A percentile compares a stretch with the other conserved stretches of the same genome.
Evolutionary conservation across 2,888 invertebrate genomes (phyloP).

Genomic region (Tetranychus piercei): DNA sequence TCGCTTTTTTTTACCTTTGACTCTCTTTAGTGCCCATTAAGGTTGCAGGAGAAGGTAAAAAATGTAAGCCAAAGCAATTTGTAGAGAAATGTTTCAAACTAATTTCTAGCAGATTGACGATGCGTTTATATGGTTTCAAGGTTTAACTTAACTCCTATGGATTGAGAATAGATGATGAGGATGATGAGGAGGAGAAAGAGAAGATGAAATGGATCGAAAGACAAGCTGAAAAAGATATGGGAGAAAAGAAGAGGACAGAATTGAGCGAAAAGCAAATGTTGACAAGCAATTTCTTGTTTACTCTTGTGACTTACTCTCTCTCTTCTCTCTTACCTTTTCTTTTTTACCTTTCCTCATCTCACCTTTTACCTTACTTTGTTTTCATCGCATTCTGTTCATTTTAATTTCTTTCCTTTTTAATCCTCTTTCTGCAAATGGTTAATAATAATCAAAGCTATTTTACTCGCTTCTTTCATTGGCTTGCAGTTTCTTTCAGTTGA

Average conservation of each 20-base stretch:
- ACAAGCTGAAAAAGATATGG: conserved; percentile 1
- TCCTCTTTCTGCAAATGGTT: background rate
- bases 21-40: background rate
- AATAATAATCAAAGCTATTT: background rate
- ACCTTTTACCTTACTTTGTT: background rate
- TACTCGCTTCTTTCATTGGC: background rate
- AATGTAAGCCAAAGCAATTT: background rate
- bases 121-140: background rate
- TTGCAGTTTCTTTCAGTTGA: background rate
- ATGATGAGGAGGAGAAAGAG: background rate
- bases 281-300: background rate
- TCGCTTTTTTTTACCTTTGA: background rate
- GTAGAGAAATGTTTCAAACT: background rate
- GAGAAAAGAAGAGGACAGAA: conserved; percentile 5
- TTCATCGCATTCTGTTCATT: background rate
- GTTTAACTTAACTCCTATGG: background rate
- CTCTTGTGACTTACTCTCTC: background rate
- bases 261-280: background rate
- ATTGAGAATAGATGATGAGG: background rate
- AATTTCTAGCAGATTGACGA: background rate
- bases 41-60: background rate
- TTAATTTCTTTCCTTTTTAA: background rate
- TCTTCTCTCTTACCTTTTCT: background rate
- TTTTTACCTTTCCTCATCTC: background rate
- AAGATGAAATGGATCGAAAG: background rate